Evolutionary conservation across 2,797 vertebrate species (phyloP), one percentile per base, ranked within the genome.

Genomic region (Cetoscarus ocellatus): DNA sequence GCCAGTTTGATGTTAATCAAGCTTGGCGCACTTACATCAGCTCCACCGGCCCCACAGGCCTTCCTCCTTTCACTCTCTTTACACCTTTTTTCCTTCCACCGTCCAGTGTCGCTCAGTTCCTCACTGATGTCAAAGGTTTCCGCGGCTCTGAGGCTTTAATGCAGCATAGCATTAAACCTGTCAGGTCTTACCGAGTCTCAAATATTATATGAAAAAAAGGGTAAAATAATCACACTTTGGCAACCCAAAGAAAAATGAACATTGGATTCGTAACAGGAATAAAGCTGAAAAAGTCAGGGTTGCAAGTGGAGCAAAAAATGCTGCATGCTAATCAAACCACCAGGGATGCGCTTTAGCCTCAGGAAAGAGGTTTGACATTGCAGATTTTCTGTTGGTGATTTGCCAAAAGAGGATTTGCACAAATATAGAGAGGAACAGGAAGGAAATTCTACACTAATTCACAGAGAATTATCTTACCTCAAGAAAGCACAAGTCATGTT

Each of bases 351-450:
- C 38, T 64, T 69, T 47, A 49, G 60, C 65, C 52, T 48, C 68
- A 49, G 67, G 57, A 39, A 70, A 36, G 51, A 55, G 34, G 68
- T 70, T 73, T 70, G 58, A 77, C 38, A 73, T 60, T 70, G 61
- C 47, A 62, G 69, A 51, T 51, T 51, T 12, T 51, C 57, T 48
- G 68, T 50, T 72, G 58, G 47, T 59, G 42, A 61, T 40, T 50
- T 67, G 68, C 59, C 59, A 71, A 60, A 50, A 49, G 14, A 53
- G 12, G 64, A 60, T 60, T 42, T 47, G 44, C 38, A 50, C 43
- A 34, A 38, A 51, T 49, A 53, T 10, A 18, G 27, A 45, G 14
- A 39, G 14, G 39, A 39, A 19, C 55, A 52, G 51, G 18, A 40
- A 11, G 48, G 11, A 44, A 44, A 44, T 39, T 6, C 43, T 13